Conservation (phyloP, 2,113 vertebrate genomes). For the Rousettus leschenaultii region DNA sequence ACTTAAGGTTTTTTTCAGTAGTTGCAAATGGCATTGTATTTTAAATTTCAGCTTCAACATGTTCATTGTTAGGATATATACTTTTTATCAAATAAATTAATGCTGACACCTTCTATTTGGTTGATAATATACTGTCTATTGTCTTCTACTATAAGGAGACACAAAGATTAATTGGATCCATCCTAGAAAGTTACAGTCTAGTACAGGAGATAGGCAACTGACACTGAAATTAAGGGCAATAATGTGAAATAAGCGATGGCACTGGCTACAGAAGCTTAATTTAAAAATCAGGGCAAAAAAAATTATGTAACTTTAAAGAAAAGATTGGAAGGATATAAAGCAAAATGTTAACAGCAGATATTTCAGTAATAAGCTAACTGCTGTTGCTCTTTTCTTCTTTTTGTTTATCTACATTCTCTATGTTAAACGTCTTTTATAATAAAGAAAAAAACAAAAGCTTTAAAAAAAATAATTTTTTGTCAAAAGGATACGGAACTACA, state of each 20-base stretch:
- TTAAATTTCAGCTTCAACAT: neutral
- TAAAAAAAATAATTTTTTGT: constrained; percentile 17
- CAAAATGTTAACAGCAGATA: constrained; percentile 3
- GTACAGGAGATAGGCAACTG: neutral
- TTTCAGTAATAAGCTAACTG: neutral
- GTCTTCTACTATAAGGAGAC: neutral
- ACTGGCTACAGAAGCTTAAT: neutral
- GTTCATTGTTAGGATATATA: neutral
- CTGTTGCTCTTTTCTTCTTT: neutral
- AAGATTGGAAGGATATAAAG: neutral
- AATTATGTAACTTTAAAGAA: neutral
- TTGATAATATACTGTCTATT: neutral
- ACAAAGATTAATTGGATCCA: neutral
- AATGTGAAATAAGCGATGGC: neutral
- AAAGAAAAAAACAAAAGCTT: neutral
- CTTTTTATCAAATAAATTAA: constrained; percentile 18
- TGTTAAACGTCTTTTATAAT: neutral
- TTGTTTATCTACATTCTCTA: neutral
- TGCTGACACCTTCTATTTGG: neutral
- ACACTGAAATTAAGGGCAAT: neutral
- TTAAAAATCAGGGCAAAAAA: constrained; percentile 16
- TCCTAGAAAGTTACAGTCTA: neutral
- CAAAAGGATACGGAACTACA: constrained; percentile 95
- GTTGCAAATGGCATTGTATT: neutral
- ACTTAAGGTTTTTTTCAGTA: neutral